A percentile compares a stretch with the other conserved stretches of the same genome.
These are phyloP conservation scores for Sigmodon hispidus DNA, from an alignment of 2,113 vertebrate genomes.

Conservation along the genomic window DNA sequence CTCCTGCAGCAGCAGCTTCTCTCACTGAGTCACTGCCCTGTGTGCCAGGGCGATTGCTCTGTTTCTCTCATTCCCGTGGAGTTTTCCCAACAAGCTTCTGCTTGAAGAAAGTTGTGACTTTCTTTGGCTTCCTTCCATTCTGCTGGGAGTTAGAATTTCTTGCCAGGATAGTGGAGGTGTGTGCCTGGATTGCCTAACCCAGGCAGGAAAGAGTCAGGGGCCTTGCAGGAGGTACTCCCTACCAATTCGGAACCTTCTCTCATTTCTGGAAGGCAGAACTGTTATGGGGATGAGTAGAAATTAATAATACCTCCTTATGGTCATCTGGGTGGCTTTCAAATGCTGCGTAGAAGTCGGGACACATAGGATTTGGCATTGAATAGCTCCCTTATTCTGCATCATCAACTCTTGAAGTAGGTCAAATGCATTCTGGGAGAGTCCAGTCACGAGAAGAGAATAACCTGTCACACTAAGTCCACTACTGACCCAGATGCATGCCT, in stretches of 20 bases:
- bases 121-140: not conserved
- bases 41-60: not conserved
- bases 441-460: not conserved
- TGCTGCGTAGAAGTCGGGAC: not conserved
- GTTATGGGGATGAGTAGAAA: not conserved
- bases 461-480: not conserved
- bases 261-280: not conserved
- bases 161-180: not conserved
- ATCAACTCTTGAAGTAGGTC: not conserved
- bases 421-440: not conserved
- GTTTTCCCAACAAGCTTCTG: not conserved
- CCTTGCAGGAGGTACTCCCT: not conserved
- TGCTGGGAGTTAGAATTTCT: slow-evolving; percentile 31
- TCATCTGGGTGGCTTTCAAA: not conserved
- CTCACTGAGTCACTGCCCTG: not conserved
- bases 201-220: not conserved
- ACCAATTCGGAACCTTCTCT: not conserved
- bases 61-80: not conserved
- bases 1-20: not conserved
- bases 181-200: not conserved
- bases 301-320: not conserved
- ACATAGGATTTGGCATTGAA: not conserved
- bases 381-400: not conserved
- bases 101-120: not conserved
- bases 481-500: not conserved